These are phyloP conservation scores for Alligator mississippiensis DNA, from an alignment of 2,113 vertebrate species.

Conservation along the genomic window DNA sequence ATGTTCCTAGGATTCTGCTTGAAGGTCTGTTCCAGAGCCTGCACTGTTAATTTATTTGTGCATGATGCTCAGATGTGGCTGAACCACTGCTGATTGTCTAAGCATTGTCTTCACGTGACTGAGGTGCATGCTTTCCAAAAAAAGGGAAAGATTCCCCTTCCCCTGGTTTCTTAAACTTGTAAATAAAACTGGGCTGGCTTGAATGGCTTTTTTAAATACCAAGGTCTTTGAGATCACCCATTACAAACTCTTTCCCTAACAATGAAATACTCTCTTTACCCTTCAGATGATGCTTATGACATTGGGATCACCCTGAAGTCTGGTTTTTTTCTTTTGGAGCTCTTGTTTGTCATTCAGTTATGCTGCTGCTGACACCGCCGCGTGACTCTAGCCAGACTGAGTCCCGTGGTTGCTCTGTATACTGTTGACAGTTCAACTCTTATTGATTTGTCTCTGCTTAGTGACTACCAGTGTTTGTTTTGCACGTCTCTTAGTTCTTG, in stretches of 20 bases:
- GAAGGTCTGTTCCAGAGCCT: neutral
- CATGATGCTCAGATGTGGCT: neutral
- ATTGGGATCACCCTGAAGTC: neutral
- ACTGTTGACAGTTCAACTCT: neutral
- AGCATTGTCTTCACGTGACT: neutral
- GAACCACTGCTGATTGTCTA: neutral
- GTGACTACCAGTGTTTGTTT: neutral
- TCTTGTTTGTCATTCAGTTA: neutral
- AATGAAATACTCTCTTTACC: neutral
- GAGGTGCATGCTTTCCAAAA: neutral
- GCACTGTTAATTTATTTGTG: neutral
- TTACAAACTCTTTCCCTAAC: neutral
- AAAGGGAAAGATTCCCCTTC: neutral
- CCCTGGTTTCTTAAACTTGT: neutral
- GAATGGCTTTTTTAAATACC: neutral
- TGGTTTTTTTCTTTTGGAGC: neutral
- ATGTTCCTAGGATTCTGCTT: neutral
- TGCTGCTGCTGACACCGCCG: neutral
- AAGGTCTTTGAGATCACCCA: neutral
- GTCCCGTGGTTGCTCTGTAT: neutral
- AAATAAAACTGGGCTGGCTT: neutral
- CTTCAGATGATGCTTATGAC: neutral
- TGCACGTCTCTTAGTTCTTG: neutral
- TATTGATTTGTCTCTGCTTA: neutral
- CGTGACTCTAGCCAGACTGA: constrained; percentile 16